phyloP scores from a whole-genome alignment of 35 echinoderm and acorn worm species.

The Stichopus chloronotus region DNA sequence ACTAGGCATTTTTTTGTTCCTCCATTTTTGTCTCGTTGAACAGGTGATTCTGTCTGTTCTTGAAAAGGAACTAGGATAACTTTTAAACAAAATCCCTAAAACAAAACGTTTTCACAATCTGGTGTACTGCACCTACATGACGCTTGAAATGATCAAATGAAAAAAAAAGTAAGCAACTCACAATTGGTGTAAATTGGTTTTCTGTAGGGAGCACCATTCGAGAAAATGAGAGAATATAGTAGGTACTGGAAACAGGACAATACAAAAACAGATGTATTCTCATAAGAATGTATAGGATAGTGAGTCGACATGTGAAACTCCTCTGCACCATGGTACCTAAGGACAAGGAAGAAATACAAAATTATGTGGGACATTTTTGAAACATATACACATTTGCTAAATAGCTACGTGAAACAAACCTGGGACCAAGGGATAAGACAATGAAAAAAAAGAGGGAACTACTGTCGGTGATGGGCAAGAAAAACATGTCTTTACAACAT shows the following conservation, averaged over 20 bases:
- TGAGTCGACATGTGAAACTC: neutral
- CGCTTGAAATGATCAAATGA: neutral
- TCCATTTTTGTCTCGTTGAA: too few species aligned
- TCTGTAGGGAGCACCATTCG: conserved; percentile 71
- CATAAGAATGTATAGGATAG: conserved; percentile 40
- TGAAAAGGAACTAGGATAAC: too few species aligned
- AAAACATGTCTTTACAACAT: too few species aligned
- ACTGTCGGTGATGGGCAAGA: too few species aligned
- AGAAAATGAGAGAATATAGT: conserved; percentile 63
- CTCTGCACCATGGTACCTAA: conserved; percentile 4
- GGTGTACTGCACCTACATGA: too few species aligned
- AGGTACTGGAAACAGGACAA: conserved; percentile 80
- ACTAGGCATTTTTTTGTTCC: too few species aligned
- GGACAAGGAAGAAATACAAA: neutral
- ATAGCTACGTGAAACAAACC: neutral
- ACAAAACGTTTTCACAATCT: too few species aligned
- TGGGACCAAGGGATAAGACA: too few species aligned
- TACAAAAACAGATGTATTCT: conserved; percentile 71
- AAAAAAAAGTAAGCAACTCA: conserved; percentile 48
- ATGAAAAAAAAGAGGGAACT: too few species aligned
- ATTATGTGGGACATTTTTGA: too few species aligned
- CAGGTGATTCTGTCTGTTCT: too few species aligned
- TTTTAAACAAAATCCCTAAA: too few species aligned
- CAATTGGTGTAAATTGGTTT: conserved; percentile 76
- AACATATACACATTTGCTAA: neutral